phyloP scores from a whole-genome alignment of 2,797 vertebrate genomes.

The Calcarius lapponicus region DNA sequence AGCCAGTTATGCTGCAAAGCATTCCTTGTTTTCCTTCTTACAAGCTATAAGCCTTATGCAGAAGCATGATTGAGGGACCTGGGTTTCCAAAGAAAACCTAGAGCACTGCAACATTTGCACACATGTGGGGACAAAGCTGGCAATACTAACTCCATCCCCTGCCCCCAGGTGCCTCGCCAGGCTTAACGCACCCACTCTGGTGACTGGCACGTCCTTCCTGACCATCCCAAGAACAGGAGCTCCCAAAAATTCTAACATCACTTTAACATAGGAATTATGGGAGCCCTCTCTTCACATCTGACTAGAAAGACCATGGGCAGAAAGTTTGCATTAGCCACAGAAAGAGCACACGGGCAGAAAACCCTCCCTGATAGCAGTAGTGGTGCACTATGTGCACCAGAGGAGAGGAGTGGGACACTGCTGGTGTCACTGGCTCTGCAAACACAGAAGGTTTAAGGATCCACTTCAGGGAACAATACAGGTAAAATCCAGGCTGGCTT shows the following conservation, averaged over 20 bases:
- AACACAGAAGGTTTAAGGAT: not conserved
- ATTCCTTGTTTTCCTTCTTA: not conserved
- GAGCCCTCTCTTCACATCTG: not conserved
- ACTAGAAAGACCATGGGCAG: not conserved
- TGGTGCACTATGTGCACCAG: not conserved
- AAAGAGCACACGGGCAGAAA: not conserved
- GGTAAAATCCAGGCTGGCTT: not conserved
- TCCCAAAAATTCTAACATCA: not conserved
- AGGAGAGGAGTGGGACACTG: not conserved
- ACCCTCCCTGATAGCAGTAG: rapidly evolving
- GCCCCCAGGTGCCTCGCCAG: not conserved
- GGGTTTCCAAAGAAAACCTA: not conserved
- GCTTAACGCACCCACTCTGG: not conserved
- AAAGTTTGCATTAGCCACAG: not conserved
- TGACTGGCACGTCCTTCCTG: not conserved
- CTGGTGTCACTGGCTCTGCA: not conserved
- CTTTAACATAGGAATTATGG: not conserved
- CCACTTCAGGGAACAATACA: not conserved
- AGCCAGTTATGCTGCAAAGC: not conserved
- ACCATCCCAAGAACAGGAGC: not conserved
- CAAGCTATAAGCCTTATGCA: not conserved
- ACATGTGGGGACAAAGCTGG: rapidly evolving
- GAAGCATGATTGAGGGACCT: not conserved
- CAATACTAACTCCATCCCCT: not conserved
- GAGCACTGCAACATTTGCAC: not conserved